Percentiles rank a stretch among this genome's conserved stretches.
phyloP scores from a whole-genome alignment of 2,113 vertebrate species.

The Prunella himalayana region DNA sequence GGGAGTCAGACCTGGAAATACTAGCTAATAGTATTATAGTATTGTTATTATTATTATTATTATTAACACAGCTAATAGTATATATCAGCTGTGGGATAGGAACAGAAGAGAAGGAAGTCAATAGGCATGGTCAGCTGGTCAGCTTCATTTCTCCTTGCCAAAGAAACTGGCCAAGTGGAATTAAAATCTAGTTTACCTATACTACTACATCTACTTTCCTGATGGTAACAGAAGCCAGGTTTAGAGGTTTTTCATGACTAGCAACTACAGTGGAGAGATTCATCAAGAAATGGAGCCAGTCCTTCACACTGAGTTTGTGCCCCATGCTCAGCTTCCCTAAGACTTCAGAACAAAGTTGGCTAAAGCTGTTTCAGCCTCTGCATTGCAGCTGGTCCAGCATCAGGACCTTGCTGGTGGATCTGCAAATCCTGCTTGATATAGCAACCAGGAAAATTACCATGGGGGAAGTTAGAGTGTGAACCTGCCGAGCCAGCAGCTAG shows the following conservation, averaged over 20 bases:
- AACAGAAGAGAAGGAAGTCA: not conserved
- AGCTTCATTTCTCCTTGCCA: not conserved
- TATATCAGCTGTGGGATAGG: not conserved
- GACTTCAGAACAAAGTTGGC: not conserved
- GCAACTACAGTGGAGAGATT: not conserved
- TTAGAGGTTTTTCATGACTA: not conserved
- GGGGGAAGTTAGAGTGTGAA: slow-evolving; percentile 4
- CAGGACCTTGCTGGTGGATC: not conserved
- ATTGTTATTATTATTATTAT: too few species aligned
- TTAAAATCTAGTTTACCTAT: not conserved
- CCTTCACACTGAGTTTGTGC: accelerated
- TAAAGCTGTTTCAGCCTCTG: slow-evolving; percentile 4
- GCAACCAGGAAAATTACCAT: not conserved
- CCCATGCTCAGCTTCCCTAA: not conserved
- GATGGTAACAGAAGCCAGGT: not conserved
- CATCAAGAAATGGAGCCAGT: not conserved
- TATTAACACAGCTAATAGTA: too few species aligned
- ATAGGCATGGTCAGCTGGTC: not conserved
- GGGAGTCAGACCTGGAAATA: not conserved
- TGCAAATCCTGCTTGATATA: slow-evolving; percentile 9
- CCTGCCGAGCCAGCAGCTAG: slow-evolving; percentile 27
- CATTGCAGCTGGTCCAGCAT: slow-evolving; percentile 5
- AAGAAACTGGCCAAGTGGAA: not conserved
- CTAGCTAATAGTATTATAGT: too few species aligned
- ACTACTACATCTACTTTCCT: not conserved